Evolutionary conservation across 2,888 invertebrate genomes (phyloP).

Genomic region (Tetragonula carbonaria): DNA sequence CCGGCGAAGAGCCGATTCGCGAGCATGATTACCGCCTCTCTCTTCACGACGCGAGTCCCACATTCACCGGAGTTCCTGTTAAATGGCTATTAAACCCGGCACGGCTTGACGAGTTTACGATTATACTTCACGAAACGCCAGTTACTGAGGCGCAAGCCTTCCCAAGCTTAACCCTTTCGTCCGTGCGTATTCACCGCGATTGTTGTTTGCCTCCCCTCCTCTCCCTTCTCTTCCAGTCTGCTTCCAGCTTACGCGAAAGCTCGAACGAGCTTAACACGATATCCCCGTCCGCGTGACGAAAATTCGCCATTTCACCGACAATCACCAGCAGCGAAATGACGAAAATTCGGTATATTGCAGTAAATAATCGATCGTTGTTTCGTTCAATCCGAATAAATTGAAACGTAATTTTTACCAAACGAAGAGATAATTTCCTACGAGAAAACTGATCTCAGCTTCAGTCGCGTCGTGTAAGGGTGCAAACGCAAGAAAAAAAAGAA

Average conservation of each 20-base stretch:
- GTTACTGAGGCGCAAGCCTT: neutral
- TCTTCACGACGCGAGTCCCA: neutral
- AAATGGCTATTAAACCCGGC: slow-evolving; percentile 10
- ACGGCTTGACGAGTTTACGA: slow-evolving; percentile 14
- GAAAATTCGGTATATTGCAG: no score
- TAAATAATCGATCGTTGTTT: no score
- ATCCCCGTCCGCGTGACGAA: no score
- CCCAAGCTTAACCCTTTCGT: neutral
- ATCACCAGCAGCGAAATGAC: no score
- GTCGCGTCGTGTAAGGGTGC: no score
- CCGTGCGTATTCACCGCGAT: neutral
- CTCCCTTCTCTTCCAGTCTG: neutral
- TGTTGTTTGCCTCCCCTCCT: neutral
- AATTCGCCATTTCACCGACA: no score
- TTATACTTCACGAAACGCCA: slow-evolving; percentile 17
- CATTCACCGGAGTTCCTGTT: slow-evolving; percentile 10
- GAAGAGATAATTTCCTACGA: no score
- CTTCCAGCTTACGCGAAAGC: neutral
- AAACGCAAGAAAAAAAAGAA: no score
- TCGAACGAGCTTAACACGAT: neutral
- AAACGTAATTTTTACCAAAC: no score
- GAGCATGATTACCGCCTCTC: slow-evolving; percentile 10
- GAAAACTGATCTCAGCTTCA: no score
- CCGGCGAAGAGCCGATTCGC: slow-evolving; percentile 3
- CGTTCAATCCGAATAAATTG: no score